Conservation (phyloP, 2,113 vertebrate species). For the Notarius quadriscutis region DNA sequence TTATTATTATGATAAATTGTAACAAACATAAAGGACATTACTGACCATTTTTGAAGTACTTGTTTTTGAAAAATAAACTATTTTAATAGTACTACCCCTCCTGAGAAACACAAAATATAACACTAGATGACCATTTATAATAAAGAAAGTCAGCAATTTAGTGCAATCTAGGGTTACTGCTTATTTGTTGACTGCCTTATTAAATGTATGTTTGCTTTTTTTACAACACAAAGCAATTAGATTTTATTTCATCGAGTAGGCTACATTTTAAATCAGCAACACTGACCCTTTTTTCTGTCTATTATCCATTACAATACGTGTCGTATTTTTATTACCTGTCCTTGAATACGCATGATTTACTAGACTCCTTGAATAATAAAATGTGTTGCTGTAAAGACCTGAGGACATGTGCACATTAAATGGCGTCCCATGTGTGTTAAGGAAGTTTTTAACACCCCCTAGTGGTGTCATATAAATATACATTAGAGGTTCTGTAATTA, state of each 20-base stretch:
- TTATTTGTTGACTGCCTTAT: not conserved
- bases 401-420: not conserved
- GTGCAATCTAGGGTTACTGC: not conserved
- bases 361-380: not conserved
- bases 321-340: not conserved
- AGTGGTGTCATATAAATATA: conserved; percentile 6
- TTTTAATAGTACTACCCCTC: not conserved
- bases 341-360: not conserved
- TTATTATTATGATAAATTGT: not conserved
- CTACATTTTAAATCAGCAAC: not conserved
- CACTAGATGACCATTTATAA: not conserved
- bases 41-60: not conserved
- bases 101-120: not conserved
- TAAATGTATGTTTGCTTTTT: not conserved
- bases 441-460: conserved; percentile 17
- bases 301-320: not conserved
- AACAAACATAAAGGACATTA: not conserved
- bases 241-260: not conserved
- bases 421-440: conserved; percentile 10
- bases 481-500: not conserved
- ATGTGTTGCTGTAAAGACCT: not conserved
- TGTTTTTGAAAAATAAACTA: not conserved
- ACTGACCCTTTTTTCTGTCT: not conserved
- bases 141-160: not conserved
- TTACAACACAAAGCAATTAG: not conserved